Evolutionary conservation across 2,888 invertebrate genomes (phyloP).

Genomic region (Netelia melanura): DNA sequence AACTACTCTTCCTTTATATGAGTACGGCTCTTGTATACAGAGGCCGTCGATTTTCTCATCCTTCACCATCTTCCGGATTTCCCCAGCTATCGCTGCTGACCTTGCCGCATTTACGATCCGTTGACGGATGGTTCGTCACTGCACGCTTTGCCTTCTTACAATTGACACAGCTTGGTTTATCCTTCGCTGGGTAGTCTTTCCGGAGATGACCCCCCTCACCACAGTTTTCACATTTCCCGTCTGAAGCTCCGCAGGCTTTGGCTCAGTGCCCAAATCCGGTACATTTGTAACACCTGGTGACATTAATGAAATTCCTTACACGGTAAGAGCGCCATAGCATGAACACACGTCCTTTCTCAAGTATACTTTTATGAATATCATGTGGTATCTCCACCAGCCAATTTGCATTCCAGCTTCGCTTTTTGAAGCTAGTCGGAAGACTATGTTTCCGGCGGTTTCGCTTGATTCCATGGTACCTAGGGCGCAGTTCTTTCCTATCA

Average conservation of each 20-base stretch:
- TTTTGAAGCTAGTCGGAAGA: not conserved
- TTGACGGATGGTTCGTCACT: not conserved
- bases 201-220: not conserved
- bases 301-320: not conserved
- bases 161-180: not conserved
- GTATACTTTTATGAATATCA: not conserved
- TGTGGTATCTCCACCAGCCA: conserved; percentile 21
- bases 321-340: conserved; percentile 22
- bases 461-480: not conserved
- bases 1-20: not conserved
- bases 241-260: not conserved
- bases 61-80: too few relatives aligned
- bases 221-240: not conserved
- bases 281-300: conserved; percentile 51
- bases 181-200: not conserved
- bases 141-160: not conserved
- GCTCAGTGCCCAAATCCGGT: conserved; percentile 33
- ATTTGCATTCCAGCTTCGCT: not conserved
- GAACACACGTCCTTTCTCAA: not conserved
- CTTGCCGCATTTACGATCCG: not conserved
- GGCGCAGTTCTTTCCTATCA: not conserved
- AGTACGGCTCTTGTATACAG: conserved; percentile 60
- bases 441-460: not conserved
- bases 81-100: not conserved
- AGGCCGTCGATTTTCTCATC: conserved; percentile 11